Percentiles rank a stretch among this genome's conserved stretches.
phyloP scores from a whole-genome alignment of 2,888 invertebrate genomes.

The Sabellastarte sp. region DNA sequence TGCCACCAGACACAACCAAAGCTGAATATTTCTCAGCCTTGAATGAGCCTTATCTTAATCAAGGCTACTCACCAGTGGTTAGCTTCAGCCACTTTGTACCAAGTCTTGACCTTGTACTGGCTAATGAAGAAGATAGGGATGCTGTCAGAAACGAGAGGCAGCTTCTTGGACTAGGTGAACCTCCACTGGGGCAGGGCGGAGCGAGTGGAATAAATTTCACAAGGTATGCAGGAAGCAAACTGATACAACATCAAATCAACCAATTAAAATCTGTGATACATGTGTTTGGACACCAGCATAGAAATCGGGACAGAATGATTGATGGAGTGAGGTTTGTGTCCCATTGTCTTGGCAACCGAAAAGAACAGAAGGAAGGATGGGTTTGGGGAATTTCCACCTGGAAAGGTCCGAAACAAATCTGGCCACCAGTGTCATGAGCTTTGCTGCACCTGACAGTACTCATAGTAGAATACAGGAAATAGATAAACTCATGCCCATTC shows the following conservation, averaged over 20 bases:
- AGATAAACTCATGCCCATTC: too few relatives aligned
- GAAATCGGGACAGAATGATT: constrained; percentile 30
- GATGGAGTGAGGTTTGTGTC: constrained; percentile 33
- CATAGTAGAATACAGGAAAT: too few relatives aligned
- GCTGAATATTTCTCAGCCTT: constrained; percentile 28
- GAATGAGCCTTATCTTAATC: constrained; percentile 18
- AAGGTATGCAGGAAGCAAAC: constrained; percentile 30
- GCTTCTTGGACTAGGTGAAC: constrained; percentile 15
- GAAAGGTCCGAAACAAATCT: constrained; percentile 21
- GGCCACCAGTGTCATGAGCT: too few relatives aligned
- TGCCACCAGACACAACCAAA: constrained; percentile 10
- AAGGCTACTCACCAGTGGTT: constrained; percentile 27
- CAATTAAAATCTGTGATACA: constrained; percentile 25
- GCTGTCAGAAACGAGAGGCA: constrained; percentile 19
- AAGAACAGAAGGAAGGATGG: constrained; percentile 57
- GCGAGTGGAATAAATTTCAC: constrained; percentile 31
- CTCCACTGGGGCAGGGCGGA: constrained; percentile 13
- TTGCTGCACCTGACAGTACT: too few relatives aligned
- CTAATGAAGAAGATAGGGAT: constrained; percentile 19
- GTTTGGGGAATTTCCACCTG: constrained; percentile 62
- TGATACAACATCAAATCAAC: constrained; percentile 25
- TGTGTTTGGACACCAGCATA: constrained; percentile 34
- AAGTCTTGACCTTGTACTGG: constrained; percentile 24
- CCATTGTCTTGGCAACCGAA: constrained; percentile 31
- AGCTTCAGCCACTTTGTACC: constrained; percentile 36